Evolutionary conservation across 2,113 vertebrate species (phyloP).

Genomic region (Cranoglanis bouderius): DNA sequence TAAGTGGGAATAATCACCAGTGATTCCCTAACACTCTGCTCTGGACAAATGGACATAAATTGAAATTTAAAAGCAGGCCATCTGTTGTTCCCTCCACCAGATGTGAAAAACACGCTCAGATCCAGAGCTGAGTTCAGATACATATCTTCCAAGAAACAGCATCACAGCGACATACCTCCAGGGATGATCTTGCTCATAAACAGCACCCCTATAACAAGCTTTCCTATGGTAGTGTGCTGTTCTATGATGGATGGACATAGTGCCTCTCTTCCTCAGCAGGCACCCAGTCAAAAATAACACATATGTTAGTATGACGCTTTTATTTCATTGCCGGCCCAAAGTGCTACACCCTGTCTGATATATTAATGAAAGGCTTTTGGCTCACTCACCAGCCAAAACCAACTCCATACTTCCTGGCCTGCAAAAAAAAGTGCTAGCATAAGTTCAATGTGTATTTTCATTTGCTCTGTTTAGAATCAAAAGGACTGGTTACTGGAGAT

Average conservation of each 20-base stretch:
- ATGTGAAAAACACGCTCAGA: neutral
- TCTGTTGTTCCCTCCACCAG: slow-evolving; percentile 28
- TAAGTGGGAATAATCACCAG: slow-evolving; percentile 42
- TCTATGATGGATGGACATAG: slow-evolving; percentile 62
- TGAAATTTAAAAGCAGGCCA: slow-evolving; percentile 29
- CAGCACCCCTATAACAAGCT: slow-evolving; percentile 51
- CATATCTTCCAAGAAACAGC: slow-evolving; percentile 14
- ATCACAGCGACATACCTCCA: neutral
- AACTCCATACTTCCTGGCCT: slow-evolving; percentile 60
- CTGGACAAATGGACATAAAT: slow-evolving; percentile 48
- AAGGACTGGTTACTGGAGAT: slow-evolving; percentile 36
- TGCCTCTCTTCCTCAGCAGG: slow-evolving; percentile 55
- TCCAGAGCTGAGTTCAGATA: slow-evolving; percentile 13
- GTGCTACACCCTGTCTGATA: slow-evolving; percentile 52
- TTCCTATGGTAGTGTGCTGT: slow-evolving; percentile 57
- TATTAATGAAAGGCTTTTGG: slow-evolving; percentile 62
- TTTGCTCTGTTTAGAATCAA: slow-evolving; percentile 55
- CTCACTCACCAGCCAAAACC: slow-evolving; percentile 60
- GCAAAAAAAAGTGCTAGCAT: slow-evolving; percentile 47
- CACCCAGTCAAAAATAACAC: slow-evolving; percentile 61
- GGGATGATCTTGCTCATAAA: slow-evolving; percentile 43
- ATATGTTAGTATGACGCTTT: slow-evolving; percentile 49
- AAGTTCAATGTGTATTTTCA: slow-evolving; percentile 63
- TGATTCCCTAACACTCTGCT: slow-evolving; percentile 37
- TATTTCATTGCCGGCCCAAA: slow-evolving; percentile 41